Percentiles rank a stretch among this genome's conserved stretches.
These are phyloP conservation scores for Leptinotarsa juncta DNA, from an alignment of 2,888 invertebrate genomes.

Conservation along the genomic window DNA sequence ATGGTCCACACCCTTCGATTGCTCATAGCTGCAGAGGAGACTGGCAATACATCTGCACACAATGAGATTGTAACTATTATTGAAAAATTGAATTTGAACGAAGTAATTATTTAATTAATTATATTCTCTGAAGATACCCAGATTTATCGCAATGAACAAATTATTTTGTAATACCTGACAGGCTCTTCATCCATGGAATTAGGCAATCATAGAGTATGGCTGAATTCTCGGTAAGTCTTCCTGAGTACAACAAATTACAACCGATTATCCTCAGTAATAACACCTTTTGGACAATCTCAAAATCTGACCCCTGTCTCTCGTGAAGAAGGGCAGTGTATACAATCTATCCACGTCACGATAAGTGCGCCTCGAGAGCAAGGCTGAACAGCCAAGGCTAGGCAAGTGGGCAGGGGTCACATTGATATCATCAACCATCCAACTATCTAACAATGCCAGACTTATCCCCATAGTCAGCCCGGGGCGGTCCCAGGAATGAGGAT, in stretches of 20 bases:
- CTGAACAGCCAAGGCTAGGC: not conserved
- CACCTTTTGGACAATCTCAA: constrained; percentile 3
- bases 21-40: no score
- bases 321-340: not conserved
- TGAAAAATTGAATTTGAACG: no score
- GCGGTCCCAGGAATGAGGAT: constrained; percentile 9
- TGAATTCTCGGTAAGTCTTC: no score
- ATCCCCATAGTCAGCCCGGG: not conserved
- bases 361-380: constrained; percentile 17
- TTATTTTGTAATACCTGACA: no score
- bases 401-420: constrained; percentile 10
- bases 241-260: not conserved
- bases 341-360: not conserved
- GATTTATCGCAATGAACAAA: no score
- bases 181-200: no score
- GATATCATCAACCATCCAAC: constrained; percentile 10
- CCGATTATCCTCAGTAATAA: not conserved
- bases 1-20: no score
- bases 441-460: constrained; percentile 10
- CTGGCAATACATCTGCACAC: no score
- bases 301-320: not conserved
- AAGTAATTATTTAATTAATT: no score
- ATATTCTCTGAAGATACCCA: no score
- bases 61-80: no score
- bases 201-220: no score